A percentile compares a stretch with the other conserved stretches of the same genome.
Conservation (phyloP, 2,113 vertebrate species). For the Boulengerochromis microlepis region DNA sequence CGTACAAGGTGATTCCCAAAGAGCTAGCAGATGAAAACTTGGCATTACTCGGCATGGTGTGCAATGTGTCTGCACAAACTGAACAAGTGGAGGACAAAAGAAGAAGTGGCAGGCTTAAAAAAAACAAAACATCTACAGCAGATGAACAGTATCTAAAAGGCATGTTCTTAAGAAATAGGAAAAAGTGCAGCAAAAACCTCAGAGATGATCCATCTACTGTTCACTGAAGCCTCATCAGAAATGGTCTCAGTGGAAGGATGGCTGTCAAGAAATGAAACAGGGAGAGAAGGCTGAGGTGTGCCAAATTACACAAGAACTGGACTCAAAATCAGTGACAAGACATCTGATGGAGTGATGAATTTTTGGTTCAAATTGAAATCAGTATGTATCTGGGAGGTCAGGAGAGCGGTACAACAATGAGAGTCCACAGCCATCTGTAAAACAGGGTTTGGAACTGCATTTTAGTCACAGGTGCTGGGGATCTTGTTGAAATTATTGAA, state of each 20-base stretch:
- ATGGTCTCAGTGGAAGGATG: not conserved
- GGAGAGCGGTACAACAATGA: not conserved
- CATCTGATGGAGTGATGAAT: not conserved
- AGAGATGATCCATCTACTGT: not conserved
- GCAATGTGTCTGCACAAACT: not conserved
- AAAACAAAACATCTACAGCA: not conserved
- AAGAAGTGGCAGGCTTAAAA: not conserved
- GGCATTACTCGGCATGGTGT: not conserved
- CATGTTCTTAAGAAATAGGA: not conserved
- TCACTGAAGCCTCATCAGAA: not conserved
- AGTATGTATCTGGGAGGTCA: not conserved
- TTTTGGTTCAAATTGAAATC: not conserved
- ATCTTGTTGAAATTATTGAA: not conserved
- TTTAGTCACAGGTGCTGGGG: not conserved
- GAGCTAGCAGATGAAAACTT: not conserved
- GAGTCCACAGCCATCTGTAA: not conserved
- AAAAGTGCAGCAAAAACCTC: not conserved
- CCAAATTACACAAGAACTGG: not conserved
- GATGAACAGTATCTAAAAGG: not conserved
- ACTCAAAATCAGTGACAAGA: not conserved
- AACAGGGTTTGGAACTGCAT: not conserved
- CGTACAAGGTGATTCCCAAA: not conserved
- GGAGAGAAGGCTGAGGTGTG: not conserved
- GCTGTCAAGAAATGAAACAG: not conserved
- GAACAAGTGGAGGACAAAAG: not conserved